Base-by-base conservation (phyloP, 2,113 vertebrate species). In the Sorex araneus region DNA sequence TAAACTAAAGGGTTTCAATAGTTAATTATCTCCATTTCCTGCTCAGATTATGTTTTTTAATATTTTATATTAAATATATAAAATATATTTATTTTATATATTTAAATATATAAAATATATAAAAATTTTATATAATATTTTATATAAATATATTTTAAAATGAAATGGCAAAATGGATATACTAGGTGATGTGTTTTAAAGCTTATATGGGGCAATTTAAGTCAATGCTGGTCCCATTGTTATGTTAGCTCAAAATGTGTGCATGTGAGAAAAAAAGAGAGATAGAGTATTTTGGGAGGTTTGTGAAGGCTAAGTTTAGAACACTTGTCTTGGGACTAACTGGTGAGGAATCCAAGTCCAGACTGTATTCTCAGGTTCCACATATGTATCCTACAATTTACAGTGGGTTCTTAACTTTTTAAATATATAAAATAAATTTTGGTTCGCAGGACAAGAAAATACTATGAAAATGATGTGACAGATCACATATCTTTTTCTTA, bases 1-100 rank as follows among this genome's bases (percentile, higher is more conserved):
- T 19, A 50, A 95, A 81, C 36, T 54, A 81, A 88, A 50, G 60
- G 54, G 82, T 21, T 63, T 45, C 4, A 79, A 91, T 54, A 81
- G 32, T 3, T 3, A 54, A 47, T 76, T 69, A 47, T 45, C 32
- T 34, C 43, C 78, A 43, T 8, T 21, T 27, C 11, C 13, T 2
- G 7, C 9, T 1, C 4, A 90, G 16, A 15, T 87, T 90, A 57
- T 76, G 27, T 13, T 63, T 34, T 50, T 60, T 79, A 28, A 16
- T 2, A n/a, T 67, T 70, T n/a, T n/a, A n/a, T n/a, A n/a, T n/a
- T n/a, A n/a, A n/a, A n/a, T n/a, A n/a, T n/a, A n/a, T n/a, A n/a
- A n/a, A n/a, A n/a, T n/a, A n/a, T n/a, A n/a, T n/a, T n/a, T n/a
- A n/a, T n/a, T n/a, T n/a, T n/a, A n/a, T n/a, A n/a, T n/a, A n/a